A percentile compares a stretch with the other conserved stretches of the same genome.
phyloP scores from a whole-genome alignment of 2,797 vertebrate genomes.

The Sebastes aleutianus region DNA sequence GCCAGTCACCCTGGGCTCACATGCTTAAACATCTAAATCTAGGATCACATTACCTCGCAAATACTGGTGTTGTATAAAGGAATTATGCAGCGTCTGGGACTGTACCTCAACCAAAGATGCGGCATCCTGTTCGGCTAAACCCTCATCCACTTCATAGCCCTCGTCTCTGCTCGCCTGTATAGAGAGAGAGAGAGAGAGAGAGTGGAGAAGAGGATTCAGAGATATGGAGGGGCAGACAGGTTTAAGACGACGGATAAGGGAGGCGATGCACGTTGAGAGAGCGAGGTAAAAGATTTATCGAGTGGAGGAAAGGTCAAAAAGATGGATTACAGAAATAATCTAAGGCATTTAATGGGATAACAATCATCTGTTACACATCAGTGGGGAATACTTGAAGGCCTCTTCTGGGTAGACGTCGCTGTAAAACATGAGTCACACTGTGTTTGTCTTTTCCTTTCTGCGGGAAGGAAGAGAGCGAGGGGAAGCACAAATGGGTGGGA shows the following conservation, averaged over 20 bases:
- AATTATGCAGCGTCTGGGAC: neutral
- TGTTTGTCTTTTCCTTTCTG: slow-evolving; percentile 36
- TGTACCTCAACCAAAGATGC: slow-evolving; percentile 89
- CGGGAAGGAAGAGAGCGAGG: slow-evolving; percentile 27
- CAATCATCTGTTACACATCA: slow-evolving; percentile 46
- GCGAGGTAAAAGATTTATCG: neutral
- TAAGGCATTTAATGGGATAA: slow-evolving; percentile 23
- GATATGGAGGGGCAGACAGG: neutral
- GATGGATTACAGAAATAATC: slow-evolving; percentile 33
- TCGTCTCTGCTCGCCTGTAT: slow-evolving; percentile 89
- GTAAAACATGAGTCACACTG: slow-evolving; percentile 52
- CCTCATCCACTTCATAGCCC: slow-evolving; percentile 85
- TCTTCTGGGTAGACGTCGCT: neutral
- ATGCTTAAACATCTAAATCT: slow-evolving; percentile 3
- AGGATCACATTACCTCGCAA: slow-evolving; percentile 16
- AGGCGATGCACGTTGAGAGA: neutral
- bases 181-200: neutral
- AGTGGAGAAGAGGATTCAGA: neutral
- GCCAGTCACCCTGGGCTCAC: neutral
- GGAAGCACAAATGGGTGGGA: slow-evolving; percentile 45
- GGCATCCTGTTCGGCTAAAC: slow-evolving; percentile 89
- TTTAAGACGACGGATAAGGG: slow-evolving; percentile 10
- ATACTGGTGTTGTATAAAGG: neutral
- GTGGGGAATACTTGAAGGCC: neutral
- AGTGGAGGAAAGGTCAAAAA: slow-evolving; percentile 18